Percentiles rank a stretch among this genome's conserved stretches.
phyloP scores from a whole-genome alignment of 2,113 vertebrate species.

The Kobus ellipsiprymnus region DNA sequence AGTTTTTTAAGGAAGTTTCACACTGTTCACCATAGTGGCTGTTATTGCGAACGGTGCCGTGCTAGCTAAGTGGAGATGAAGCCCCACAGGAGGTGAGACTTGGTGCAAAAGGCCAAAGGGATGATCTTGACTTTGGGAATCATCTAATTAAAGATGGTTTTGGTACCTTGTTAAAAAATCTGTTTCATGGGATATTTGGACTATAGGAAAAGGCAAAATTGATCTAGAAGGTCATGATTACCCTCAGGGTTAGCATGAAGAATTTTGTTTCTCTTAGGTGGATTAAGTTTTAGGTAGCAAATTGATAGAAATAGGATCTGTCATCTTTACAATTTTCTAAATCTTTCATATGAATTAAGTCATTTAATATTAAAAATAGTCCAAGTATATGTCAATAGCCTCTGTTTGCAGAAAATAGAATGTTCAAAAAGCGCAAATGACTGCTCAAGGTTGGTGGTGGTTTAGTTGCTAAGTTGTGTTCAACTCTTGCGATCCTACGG shows the following conservation, averaged over 20 bases:
- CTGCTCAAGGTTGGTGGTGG: neutral
- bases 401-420: neutral
- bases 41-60: neutral
- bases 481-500: neutral
- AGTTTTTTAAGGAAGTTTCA: too few species aligned
- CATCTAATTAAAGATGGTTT: neutral
- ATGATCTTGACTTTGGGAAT: neutral
- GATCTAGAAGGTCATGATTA: neutral
- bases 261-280: neutral
- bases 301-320: neutral
- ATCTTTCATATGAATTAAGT: neutral
- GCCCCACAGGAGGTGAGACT: rapidly evolving
- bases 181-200: neutral
- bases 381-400: neutral
- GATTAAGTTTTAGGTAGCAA: neutral
- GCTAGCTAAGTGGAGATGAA: neutral
- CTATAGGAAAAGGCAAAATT: neutral
- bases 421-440: neutral
- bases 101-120: neutral
- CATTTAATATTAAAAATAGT: neutral
- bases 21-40: too few species aligned
- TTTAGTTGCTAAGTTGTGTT: neutral
- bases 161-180: neutral
- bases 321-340: neutral
- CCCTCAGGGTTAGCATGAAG: neutral